A percentile compares a stretch with the other conserved stretches of the same genome.
Conservation (phyloP, 2,797 vertebrate species). For the Pyrrhura leucotis region DNA sequence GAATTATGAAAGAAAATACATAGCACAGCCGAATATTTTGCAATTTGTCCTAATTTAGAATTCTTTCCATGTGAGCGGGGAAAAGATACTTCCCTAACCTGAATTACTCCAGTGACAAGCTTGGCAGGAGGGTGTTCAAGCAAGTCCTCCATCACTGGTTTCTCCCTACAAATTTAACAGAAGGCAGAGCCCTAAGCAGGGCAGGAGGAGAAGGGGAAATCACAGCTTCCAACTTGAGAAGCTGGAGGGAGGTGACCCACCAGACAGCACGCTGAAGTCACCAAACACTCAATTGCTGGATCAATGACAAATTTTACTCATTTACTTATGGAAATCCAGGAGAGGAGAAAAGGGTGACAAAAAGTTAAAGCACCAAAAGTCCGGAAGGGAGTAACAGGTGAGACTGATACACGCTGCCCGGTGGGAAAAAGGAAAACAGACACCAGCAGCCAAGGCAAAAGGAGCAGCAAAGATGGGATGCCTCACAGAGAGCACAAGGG, state of each 20-base stretch:
- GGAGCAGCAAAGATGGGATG: neutral
- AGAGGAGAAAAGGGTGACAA: neutral
- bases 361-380: neutral
- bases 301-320: neutral
- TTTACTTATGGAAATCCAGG: neutral
- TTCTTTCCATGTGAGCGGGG: neutral
- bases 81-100: neutral
- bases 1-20: conserved; percentile 8
- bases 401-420: neutral
- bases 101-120: neutral
- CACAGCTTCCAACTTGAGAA: neutral
- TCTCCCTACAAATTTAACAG: neutral
- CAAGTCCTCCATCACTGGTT: neutral
- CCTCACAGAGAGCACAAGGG: rapidly evolving
- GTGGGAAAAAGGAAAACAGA: neutral
- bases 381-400: neutral
- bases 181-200: neutral
- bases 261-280: neutral
- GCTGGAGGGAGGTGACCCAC: neutral
- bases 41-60: neutral
- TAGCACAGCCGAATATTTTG: neutral
- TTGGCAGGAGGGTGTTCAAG: neutral
- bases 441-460: neutral
- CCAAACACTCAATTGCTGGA: neutral
- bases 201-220: neutral